These are phyloP conservation scores for Drosophila nr. fundita DNA, from an alignment of 2,888 invertebrate species.

Conservation along the genomic window DNA sequence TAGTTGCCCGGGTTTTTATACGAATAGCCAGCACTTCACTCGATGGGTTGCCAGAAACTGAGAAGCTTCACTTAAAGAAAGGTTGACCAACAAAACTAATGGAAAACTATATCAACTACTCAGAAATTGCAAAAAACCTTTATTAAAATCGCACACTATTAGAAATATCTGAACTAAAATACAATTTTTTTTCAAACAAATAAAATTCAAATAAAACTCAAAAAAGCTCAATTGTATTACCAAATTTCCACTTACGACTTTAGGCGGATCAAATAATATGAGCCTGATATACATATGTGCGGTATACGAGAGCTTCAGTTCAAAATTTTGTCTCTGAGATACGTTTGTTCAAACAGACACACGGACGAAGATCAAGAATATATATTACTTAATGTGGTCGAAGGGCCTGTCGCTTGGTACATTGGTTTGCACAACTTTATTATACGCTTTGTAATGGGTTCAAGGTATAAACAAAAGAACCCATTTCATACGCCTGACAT, in stretches of 20 bases:
- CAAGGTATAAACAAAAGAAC: no score
- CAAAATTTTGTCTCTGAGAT: neutral
- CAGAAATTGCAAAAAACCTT: neutral
- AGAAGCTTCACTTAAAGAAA: neutral
- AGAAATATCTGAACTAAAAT: neutral
- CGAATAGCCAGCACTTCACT: neutral
- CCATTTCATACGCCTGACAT: neutral
- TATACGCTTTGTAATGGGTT: neutral
- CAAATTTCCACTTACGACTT: no score
- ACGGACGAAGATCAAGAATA: neutral
- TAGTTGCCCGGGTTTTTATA: conserved; percentile 16
- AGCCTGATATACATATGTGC: no score
- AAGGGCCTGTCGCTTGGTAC: fast-evolving
- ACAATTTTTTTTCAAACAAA: neutral
- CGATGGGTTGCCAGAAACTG: neutral
- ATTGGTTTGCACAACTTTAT: neutral
- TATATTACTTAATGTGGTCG: neutral
- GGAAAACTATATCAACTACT: conserved; percentile 1
- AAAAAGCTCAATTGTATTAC: no score
- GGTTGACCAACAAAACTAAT: neutral
- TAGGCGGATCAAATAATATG: no score
- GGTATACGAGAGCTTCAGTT: no score
- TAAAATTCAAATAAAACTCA: no score
- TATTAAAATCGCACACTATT: neutral
- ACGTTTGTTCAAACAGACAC: neutral